Base-by-base conservation (phyloP, 2,888 invertebrate species). In the Yponomeuta evonymella region DNA sequence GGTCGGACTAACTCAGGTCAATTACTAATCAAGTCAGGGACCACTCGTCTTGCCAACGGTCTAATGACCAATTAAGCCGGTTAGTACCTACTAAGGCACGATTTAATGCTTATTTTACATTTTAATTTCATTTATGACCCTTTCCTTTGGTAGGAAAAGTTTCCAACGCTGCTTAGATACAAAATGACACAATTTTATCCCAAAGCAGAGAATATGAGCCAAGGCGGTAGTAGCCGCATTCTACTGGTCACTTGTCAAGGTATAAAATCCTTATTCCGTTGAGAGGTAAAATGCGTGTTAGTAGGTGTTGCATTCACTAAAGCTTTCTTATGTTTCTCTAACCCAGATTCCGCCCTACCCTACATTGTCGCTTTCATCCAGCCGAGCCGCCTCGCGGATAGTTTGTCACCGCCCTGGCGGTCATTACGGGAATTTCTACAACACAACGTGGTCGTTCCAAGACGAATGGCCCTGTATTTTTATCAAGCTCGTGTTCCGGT, bases 21-120 rank as follows among this genome's bases (percentile, higher is more conserved):
- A 90, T 87, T 89, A 82, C 80, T 86, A 90, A 89, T 89, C 85
- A 89, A 86, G 84, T 82, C 81, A 82, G 83, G 84, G 79, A 83
- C 79, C 84, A 81, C 79, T 79, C 78, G 75, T 69, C 78, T 77
- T 76, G 15, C 51, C 51, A 58, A 58, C 51, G 51, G 51, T 58
- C 51, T 58, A 58, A 58, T 58, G 15, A 84, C 81, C 88, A 90
- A 90, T 90, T 90, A 89, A 76, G 72, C 76, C 81, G 82, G 82
- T 89, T 88, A 86, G 87, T 65, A 30, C 29, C 65, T 85, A 87
- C 82, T 84, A 86, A 85, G 85, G 85, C 86, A 83, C 84, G 83
- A 85, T 85, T 83, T 81, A 82, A 72, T 70, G 72, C 71, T 84
- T 80, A 81, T 81, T 65, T 65, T 33, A 65, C 33, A 33, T 65